These are phyloP conservation scores for Semnornis frantzii DNA, from an alignment of 2,113 vertebrate species.

Conservation along the genomic window DNA sequence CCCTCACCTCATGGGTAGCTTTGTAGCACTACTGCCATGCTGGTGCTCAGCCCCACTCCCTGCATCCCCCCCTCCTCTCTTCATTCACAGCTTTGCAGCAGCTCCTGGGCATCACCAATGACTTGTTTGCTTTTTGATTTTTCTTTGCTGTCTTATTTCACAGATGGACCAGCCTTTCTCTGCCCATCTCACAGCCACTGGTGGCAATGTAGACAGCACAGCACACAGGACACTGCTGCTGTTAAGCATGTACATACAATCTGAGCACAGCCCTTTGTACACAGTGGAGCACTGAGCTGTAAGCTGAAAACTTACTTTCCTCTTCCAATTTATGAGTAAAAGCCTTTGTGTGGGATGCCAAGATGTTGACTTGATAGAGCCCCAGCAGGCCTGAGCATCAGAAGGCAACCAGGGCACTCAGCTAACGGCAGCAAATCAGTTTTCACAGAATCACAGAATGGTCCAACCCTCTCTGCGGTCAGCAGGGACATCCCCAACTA, in stretches of 20 bases:
- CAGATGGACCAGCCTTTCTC: background rate
- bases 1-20: background rate
- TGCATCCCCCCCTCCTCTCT: accelerated
- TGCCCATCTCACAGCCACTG: background rate
- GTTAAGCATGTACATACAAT: background rate
- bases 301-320: background rate
- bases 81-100: background rate
- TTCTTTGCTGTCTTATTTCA: background rate
- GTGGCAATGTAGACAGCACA: background rate
- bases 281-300: background rate
- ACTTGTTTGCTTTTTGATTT: accelerated
- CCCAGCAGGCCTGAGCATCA: accelerated
- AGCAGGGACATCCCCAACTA: no score
- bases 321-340: background rate
- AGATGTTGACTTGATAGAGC: background rate
- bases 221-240: accelerated
- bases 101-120: accelerated
- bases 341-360: background rate
- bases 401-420: background rate
- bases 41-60: background rate
- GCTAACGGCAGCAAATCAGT: background rate
- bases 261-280: background rate
- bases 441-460: background rate
- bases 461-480: no score
- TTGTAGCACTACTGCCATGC: background rate